Evolutionary conservation across 2,113 vertebrate species (phyloP).

Genomic region (Suncus etruscus): DNA sequence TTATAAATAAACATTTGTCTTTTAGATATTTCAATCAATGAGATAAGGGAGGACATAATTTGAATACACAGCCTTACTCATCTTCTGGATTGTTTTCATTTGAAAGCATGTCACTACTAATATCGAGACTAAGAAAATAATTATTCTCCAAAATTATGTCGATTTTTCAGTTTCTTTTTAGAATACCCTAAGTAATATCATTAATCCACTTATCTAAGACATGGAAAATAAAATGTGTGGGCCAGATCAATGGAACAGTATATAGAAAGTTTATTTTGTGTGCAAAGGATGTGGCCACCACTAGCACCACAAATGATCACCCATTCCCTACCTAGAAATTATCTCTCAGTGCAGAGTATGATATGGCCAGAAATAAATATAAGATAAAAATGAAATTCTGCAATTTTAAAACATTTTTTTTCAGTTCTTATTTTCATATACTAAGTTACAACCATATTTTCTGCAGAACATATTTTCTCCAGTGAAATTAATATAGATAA

Average conservation of each 20-base stretch:
- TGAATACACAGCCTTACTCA: background rate
- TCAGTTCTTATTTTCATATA: background rate
- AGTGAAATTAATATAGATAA: background rate
- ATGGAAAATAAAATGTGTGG: background rate
- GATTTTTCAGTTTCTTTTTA: background rate
- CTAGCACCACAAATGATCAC: too few species aligned
- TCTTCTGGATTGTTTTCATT: background rate
- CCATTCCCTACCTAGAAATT: too few species aligned
- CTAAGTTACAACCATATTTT: background rate
- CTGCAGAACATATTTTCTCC: background rate
- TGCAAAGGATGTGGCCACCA: too few species aligned
- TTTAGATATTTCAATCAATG: background rate
- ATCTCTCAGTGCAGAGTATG: too few species aligned
- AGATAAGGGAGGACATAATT: background rate
- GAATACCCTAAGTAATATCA: background rate
- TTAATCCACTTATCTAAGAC: background rate
- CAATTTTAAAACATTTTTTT: background rate
- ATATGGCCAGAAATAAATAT: too few species aligned
- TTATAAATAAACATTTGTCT: background rate
- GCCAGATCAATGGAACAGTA: too few species aligned
- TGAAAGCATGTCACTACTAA: background rate
- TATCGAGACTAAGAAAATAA: background rate
- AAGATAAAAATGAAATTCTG: background rate
- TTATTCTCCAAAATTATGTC: background rate
- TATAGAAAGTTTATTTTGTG: too few species aligned